These are phyloP conservation scores for Aspidiotus rigidus DNA, from an alignment of 2,888 invertebrate genomes.

Conservation along the genomic window DNA sequence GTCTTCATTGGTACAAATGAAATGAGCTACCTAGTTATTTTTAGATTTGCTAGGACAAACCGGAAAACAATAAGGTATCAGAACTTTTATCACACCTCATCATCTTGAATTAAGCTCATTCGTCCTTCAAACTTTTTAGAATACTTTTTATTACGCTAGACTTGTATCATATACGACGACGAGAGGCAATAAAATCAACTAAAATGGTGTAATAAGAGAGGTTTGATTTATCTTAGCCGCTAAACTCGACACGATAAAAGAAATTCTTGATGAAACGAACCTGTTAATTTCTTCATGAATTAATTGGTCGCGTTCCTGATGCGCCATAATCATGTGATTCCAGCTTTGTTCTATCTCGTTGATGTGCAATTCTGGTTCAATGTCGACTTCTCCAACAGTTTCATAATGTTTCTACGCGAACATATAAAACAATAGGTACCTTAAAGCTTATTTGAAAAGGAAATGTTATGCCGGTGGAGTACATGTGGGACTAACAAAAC, in stretches of 20 bases:
- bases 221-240: background rate
- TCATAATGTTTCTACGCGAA: conserved; percentile 67
- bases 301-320: conserved; percentile 83
- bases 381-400: conserved; percentile 75
- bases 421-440: too few species aligned
- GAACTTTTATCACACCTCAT: too few species aligned
- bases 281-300: conserved; percentile 84
- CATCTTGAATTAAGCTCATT: conserved; percentile 44
- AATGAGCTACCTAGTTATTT: too few species aligned
- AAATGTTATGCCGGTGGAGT: too few species aligned
- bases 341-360: conserved; percentile 80
- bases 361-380: conserved; percentile 76
- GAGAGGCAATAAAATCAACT: conserved; percentile 16
- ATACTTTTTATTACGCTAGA: conserved; percentile 74
- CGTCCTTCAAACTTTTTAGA: conserved; percentile 85
- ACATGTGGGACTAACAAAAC: too few species aligned
- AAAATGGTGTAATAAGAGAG: background rate
- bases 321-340: conserved; percentile 75
- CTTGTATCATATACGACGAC: conserved; percentile 78
- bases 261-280: conserved; percentile 37
- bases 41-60: too few species aligned
- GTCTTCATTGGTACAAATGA: too few species aligned
- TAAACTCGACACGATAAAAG: too few species aligned
- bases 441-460: too few species aligned
- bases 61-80: too few species aligned